Evolutionary conservation across 2,888 invertebrate species (phyloP), one percentile per base, ranked within the genome.

Genomic region (Harpalus rubripes): DNA sequence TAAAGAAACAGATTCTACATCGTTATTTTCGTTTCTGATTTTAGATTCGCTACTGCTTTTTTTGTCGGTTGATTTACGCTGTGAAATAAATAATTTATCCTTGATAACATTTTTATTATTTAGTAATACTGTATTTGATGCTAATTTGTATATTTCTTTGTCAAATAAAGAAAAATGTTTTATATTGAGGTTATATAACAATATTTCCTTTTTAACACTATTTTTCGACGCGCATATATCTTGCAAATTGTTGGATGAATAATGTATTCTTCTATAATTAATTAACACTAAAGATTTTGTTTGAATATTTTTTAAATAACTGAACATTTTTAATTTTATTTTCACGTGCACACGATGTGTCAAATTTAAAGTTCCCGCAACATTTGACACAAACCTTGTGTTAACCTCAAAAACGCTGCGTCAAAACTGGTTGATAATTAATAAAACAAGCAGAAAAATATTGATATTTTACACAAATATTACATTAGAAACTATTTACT

Each of bases 1-100:
- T 76, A 90, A 89, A 10, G 88, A 88, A 81, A 92, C 90, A 79
- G 88, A 89, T 56, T 89, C 90, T 26, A 90, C 85, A 39, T 89
- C 91, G 56, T 80, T 68, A 32, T 7, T 41, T 12, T 52, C 52
- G 44, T 80, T 41, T n/a, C 12, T 10, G 1, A 44, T 74, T 63
- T 78, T 61, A 22, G 59, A 15, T 58, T 61, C 80, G n/a, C 12
- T 58, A 12, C n/a, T 72, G 5, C 5, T 32, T 32, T 32, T 32
- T 32, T 16, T 10, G 22, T 22, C 41, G 16, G 44, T 63, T 61
- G 26, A 12, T 65, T n/a, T 32, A 5, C 18, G 44, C 81, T 81
- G 63, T 5, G 84, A 84, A 63, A 65, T 78, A 63, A 22, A 61
- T 39, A 84, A 76, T 22, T 84, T 16, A 18, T 32, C 22, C 61